Percentiles rank a stretch among this genome's conserved stretches.
phyloP scores from a whole-genome alignment of 2,888 invertebrate species.

The Silvanus unidentatus region DNA sequence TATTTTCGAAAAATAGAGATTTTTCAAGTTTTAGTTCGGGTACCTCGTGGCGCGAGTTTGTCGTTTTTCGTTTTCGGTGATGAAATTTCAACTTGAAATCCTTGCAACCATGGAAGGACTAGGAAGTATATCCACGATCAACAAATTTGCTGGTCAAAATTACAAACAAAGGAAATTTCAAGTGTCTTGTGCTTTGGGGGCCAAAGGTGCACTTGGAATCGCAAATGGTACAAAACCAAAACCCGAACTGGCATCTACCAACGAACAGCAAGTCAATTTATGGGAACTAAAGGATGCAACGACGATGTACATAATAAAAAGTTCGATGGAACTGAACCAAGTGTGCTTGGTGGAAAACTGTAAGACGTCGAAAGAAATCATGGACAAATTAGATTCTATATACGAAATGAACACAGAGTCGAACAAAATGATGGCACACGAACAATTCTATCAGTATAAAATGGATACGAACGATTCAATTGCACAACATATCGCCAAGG shows the following conservation, averaged over 20 bases:
- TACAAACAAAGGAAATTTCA: slow-evolving; percentile 20
- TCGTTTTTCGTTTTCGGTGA: slow-evolving; percentile 13
- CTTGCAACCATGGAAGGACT: too few species aligned
- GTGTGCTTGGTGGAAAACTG: too few species aligned
- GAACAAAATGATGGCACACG: slow-evolving; percentile 26
- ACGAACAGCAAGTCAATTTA: not conserved
- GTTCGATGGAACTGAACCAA: too few species aligned
- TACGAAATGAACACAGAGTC: slow-evolving; percentile 19
- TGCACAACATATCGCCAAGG: not conserved
- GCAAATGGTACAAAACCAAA: not conserved
- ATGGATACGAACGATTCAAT: slow-evolving; percentile 11
- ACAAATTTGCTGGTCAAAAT: too few species aligned
- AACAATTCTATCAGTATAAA: slow-evolving; percentile 24
- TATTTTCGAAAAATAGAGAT: too few species aligned
- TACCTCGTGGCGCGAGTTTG: too few species aligned
- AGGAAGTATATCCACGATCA: too few species aligned
- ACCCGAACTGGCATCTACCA: not conserved
- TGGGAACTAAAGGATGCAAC: not conserved
- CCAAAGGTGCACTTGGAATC: slow-evolving; percentile 16
- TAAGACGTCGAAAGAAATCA: slow-evolving; percentile 12
- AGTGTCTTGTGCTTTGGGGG: slow-evolving; percentile 15
- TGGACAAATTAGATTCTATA: slow-evolving; percentile 21
- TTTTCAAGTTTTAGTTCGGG: too few species aligned
- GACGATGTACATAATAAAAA: not conserved
- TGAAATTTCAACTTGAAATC: too few species aligned